Conservation (phyloP, 2,113 vertebrate genomes). For the Orcinus orca region DNA sequence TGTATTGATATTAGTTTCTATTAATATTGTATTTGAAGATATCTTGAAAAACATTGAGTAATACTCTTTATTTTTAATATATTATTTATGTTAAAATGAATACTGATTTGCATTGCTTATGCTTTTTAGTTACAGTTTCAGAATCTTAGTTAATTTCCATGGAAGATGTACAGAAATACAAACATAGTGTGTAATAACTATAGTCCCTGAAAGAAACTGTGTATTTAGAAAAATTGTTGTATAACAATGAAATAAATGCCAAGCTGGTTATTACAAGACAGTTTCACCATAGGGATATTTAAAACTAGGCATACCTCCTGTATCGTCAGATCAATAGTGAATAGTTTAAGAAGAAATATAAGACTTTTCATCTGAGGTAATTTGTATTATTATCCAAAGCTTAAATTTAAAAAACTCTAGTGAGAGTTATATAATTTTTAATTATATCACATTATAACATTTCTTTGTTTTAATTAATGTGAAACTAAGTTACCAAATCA, state of each 20-base stretch:
- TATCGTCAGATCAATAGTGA: background rate
- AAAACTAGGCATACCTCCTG: conserved; percentile 69
- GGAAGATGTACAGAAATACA: conserved; percentile 20
- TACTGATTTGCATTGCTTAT: background rate
- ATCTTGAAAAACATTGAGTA: background rate
- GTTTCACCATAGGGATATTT: conserved; percentile 77
- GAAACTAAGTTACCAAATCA: background rate
- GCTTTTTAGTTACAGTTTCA: background rate
- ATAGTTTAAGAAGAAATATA: conserved; percentile 62
- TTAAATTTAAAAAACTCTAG: conserved; percentile 58
- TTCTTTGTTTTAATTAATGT: conserved; percentile 31
- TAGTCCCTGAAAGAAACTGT: conserved; percentile 62
- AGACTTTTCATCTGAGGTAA: conserved; percentile 58
- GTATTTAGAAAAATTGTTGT: conserved; percentile 72
- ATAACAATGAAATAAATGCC: conserved; percentile 75
- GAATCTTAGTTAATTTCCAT: conserved; percentile 43
- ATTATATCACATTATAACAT: background rate
- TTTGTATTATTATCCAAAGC: conserved; percentile 56
- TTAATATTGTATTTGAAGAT: background rate
- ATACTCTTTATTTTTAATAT: background rate
- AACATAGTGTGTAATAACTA: conserved; percentile 32
- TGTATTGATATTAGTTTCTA: background rate
- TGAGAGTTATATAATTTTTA: conserved; percentile 36
- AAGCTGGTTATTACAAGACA: conserved; percentile 76
- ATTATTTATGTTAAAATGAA: background rate